Conservation (phyloP, 2,797 vertebrate genomes). For the Echiichthys vipera region DNA sequence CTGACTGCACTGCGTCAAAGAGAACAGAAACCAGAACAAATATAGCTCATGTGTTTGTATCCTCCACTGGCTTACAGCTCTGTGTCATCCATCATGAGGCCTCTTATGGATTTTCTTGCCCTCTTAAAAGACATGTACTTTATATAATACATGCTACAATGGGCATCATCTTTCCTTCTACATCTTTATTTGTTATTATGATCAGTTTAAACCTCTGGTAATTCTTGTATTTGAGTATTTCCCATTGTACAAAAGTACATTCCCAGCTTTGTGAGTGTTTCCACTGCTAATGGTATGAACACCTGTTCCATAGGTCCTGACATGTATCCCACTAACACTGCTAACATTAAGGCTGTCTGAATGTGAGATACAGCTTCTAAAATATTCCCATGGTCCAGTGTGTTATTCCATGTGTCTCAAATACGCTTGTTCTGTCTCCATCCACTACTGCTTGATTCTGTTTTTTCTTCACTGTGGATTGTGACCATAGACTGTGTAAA, state of each 20-base stretch:
- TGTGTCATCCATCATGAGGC: neutral
- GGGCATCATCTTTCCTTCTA: neutral
- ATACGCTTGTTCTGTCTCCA: slow-evolving; percentile 23
- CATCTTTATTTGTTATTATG: neutral
- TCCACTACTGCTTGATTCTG: neutral
- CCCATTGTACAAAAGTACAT: slow-evolving; percentile 7
- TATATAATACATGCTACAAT: neutral
- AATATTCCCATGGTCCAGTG: slow-evolving; percentile 39
- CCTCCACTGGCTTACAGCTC: neutral
- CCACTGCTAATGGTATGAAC: slow-evolving; percentile 51
- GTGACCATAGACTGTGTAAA: too few relatives aligned
- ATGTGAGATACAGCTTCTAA: slow-evolving; percentile 32
- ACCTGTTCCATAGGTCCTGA: slow-evolving; percentile 46
- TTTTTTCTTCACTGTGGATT: neutral
- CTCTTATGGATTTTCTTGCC: neutral
- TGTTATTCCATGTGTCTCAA: slow-evolving; percentile 43
- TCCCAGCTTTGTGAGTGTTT: slow-evolving; percentile 10
- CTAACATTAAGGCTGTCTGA: slow-evolving; percentile 33
- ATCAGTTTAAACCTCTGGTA: slow-evolving; percentile 21
- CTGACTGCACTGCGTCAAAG: slow-evolving; percentile 64
- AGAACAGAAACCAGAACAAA: slow-evolving; percentile 33
- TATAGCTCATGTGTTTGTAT: neutral
- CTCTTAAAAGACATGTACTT: neutral
- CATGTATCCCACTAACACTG: slow-evolving; percentile 9
- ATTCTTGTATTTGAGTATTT: slow-evolving; percentile 28